Evolutionary conservation across 2,113 vertebrate genomes (phyloP).

Genomic region (Zosterops japonicus): DNA sequence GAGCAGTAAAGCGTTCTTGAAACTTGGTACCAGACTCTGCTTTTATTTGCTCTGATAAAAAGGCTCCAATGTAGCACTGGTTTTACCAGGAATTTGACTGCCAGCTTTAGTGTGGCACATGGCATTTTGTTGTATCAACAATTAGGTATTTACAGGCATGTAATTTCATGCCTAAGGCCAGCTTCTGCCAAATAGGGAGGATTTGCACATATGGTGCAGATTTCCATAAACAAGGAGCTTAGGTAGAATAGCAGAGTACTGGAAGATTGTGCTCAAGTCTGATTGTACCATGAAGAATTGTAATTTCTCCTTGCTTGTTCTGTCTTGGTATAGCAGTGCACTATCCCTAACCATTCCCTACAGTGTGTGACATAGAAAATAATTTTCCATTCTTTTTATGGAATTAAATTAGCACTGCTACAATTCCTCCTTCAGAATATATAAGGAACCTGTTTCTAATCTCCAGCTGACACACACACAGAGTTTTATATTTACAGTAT

Average conservation of each 20-base stretch:
- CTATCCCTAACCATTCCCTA: neutral
- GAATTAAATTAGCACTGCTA: neutral
- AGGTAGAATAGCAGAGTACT: neutral
- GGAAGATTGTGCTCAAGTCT: neutral
- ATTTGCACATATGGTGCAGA: neutral
- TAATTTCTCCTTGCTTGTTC: neutral
- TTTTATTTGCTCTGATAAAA: neutral
- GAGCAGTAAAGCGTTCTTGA: neutral
- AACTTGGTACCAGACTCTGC: neutral
- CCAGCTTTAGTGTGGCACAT: neutral
- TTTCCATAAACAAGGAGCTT: neutral
- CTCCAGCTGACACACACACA: neutral
- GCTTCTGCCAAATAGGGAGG: neutral
- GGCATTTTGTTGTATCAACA: constrained; percentile 1
- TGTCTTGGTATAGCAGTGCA: neutral
- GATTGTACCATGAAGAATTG: neutral
- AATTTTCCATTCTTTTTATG: neutral
- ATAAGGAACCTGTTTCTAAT: neutral
- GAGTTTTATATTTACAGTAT: neutral
- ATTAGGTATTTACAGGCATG: neutral
- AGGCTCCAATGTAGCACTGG: neutral
- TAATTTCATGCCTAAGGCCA: neutral
- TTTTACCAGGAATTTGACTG: neutral
- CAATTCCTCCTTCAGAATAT: neutral
- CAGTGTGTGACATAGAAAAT: neutral